Conservation (phyloP, 2,888 invertebrate genomes). For the Pandemis corylana region DNA sequence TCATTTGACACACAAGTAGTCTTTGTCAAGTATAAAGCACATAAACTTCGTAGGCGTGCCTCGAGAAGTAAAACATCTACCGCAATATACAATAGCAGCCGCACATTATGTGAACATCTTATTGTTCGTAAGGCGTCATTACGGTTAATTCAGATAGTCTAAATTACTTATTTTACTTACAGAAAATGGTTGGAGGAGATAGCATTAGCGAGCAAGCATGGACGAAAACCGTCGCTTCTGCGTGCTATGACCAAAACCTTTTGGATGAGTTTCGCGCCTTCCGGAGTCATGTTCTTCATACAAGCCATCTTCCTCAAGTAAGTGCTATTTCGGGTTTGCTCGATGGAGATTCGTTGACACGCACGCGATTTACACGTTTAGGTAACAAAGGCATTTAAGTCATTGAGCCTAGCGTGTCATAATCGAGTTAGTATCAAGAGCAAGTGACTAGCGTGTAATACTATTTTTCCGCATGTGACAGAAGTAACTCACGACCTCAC, state of each 20-base stretch:
- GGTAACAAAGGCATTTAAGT: conserved; percentile 31
- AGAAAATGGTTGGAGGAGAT: conserved; percentile 89
- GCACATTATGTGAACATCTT: not conserved
- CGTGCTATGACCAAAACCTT: conserved; percentile 88
- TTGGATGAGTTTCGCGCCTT: conserved; percentile 88
- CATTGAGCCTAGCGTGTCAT: conserved; percentile 19
- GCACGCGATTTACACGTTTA: conserved; percentile 38
- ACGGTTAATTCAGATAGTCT: conserved; percentile 12
- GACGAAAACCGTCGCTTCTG: conserved; percentile 86
- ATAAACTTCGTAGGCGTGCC: not conserved
- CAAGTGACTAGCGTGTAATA: conserved; percentile 14
- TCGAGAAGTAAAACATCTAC: conserved; percentile 3
- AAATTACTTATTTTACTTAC: conserved; percentile 58
- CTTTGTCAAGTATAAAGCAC: not conserved
- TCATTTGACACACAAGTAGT: too few species aligned
- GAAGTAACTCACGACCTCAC: not conserved
- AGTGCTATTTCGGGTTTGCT: conserved; percentile 52
- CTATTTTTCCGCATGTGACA: conserved; percentile 7
- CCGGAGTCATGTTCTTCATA: conserved; percentile 86
- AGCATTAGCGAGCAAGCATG: conserved; percentile 81
- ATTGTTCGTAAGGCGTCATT: conserved; percentile 6
- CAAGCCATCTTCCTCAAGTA: conserved; percentile 82
- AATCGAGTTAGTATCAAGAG: conserved; percentile 5
- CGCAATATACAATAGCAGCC: not conserved
- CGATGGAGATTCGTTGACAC: conserved; percentile 45